Conservation (phyloP, 2,888 invertebrate genomes). For the Drosophila pseudotakahashii region DNA sequence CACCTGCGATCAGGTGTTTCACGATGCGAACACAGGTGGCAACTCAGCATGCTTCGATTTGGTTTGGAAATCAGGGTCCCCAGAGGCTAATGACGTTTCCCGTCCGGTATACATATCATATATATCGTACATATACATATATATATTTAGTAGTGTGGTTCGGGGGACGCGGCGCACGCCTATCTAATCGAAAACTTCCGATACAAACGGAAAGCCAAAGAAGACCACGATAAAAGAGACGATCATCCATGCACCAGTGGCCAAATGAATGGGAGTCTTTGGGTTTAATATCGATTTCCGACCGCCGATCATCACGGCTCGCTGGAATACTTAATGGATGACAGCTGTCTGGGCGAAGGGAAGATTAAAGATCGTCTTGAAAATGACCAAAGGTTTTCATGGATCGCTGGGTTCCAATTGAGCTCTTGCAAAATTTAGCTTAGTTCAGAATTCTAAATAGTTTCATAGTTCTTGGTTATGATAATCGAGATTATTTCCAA, state of each 20-base stretch:
- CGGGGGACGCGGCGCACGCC: constrained; percentile 11
- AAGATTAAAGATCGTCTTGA: background rate
- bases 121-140: background rate
- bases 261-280: background rate
- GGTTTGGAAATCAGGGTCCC: constrained; percentile 32
- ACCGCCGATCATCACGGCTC: constrained; percentile 17
- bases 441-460: too few species aligned
- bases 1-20: constrained; percentile 1
- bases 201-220: constrained; percentile 43
- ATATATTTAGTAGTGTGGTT: background rate
- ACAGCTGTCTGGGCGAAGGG: background rate
- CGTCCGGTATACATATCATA: constrained; percentile 1
- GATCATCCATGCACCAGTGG: constrained; percentile 26
- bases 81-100: constrained; percentile 17
- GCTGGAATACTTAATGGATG: constrained; percentile 2
- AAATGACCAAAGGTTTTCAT: constrained; percentile 2
- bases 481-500: background rate
- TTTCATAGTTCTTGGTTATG: background rate
- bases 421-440: background rate
- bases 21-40: constrained; percentile 7
- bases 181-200: constrained; percentile 68
- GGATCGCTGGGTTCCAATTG: constrained; percentile 3
- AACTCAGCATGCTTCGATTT: constrained; percentile 11
- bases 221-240: constrained; percentile 26
- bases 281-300: constrained; percentile 1